Evolutionary conservation across 2,113 vertebrate species (phyloP), one percentile per base, ranked within the genome.

Genomic region (Propithecus coquereli): DNA sequence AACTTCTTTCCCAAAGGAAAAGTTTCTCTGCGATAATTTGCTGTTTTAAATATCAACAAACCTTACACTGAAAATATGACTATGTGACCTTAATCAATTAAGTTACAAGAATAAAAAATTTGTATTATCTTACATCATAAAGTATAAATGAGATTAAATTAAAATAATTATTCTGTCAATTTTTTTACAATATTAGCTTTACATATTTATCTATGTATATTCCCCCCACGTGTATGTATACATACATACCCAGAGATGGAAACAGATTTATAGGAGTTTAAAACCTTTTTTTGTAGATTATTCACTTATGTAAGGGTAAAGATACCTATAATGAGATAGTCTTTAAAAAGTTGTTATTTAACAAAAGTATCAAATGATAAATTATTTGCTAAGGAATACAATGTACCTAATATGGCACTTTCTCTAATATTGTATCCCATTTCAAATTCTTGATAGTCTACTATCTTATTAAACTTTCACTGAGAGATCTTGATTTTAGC

Each of bases 111-210:
- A 82, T 77, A 83, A 76, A 50, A 74, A 52, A 16, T 54, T 85
- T 61, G 12, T 59, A 57, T 94, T 89, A 66, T 79, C 8, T 97
- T 92, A 43, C 12, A 85, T 92, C 37, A 90, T 85, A 16, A 88
- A 90, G 17, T 65, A 95, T 82, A 81, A 94, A 83, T 92, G n/a
- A 88, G 90, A 84, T 97, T 95, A 97, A 96, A 74, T 93, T 92
- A 90, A 96, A 87, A 79, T 37, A 84, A 87, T 88, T 25, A 94
- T 70, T 97, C 18, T 87, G 6, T 50, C 52, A 43, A 34, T 73
- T 47, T 77, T 91, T 97, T 32, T 25, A 71, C 17, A 74, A 59
- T 79, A 84, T 73, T 89, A 40, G 12, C 16, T 93, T 96, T 94
- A 50, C 43, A 65, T 66, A 71, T 85, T 16, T 70, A 74, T 86